A percentile compares a stretch with the other conserved stretches of the same genome.
Conservation (phyloP, 2,797 vertebrate species). For the Peromyscus melanophrys region DNA sequence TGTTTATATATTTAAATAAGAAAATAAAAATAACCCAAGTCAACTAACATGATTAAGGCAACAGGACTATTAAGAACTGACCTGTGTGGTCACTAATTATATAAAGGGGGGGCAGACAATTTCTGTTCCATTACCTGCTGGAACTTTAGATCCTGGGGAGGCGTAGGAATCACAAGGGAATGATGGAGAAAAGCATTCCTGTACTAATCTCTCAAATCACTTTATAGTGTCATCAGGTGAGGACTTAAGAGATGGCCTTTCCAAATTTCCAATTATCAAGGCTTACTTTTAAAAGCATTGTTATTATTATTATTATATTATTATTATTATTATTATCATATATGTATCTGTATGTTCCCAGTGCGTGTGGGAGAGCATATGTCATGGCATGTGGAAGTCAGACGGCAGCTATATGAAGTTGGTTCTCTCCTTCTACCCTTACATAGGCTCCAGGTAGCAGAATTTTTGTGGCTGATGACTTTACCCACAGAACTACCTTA, state of each 20-base stretch:
- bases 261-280: not conserved
- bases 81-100: not conserved
- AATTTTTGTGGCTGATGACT: not conserved
- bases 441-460: not conserved
- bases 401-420: not conserved
- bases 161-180: not conserved
- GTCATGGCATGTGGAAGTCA: not conserved
- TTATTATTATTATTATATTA: too few relatives aligned
- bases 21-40: not conserved
- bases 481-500: not conserved
- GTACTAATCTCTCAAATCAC: not conserved
- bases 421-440: not conserved
- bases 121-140: not conserved
- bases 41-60: not conserved
- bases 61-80: not conserved
- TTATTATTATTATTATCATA: too few relatives aligned
- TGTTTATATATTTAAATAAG: not conserved
- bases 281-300: not conserved
- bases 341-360: not conserved
- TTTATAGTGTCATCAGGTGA: not conserved
- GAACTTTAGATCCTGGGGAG: not conserved
- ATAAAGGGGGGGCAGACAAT: not conserved
- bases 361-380: not conserved
- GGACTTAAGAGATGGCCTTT: not conserved
- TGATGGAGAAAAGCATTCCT: not conserved